Percentiles rank a stretch among this genome's conserved stretches.
Evolutionary conservation across 1,140 invertebrate genomes (phyloP).

Genomic region (Saccostrea glomerata): DNA sequence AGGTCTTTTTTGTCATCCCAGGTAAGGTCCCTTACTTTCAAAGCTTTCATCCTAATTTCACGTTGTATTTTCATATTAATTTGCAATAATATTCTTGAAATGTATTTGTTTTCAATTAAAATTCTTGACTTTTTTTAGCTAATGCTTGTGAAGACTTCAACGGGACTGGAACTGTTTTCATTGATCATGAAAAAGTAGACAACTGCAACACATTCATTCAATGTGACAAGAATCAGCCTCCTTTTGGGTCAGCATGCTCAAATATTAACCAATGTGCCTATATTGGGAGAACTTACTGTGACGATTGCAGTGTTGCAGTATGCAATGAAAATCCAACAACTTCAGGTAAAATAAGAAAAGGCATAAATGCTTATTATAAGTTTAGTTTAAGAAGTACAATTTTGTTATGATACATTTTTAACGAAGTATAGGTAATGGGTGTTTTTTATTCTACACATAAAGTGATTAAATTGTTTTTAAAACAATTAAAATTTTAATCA

Average conservation of each 20-base stretch:
- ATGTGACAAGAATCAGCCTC: neutral
- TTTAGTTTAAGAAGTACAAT: too few species aligned
- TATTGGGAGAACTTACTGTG: neutral
- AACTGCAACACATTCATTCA: slow-evolving; percentile 5
- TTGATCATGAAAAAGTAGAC: neutral
- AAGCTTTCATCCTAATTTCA: neutral
- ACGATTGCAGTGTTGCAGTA: neutral
- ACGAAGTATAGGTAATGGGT: too few species aligned
- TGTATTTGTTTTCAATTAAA: neutral
- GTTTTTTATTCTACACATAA: too few species aligned
- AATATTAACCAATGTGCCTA: neutral
- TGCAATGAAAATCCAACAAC: neutral
- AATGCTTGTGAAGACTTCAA: neutral
- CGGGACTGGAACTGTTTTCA: neutral
- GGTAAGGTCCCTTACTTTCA: neutral
- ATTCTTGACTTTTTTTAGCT: neutral
- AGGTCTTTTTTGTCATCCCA: neutral
- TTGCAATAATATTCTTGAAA: neutral
- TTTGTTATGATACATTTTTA: too few species aligned
- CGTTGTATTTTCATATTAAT: neutral
- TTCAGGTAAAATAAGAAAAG: neutral
- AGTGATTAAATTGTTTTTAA: too few species aligned
- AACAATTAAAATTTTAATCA: too few species aligned
- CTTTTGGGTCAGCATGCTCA: neutral
- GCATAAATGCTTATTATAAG: too few species aligned